These are phyloP conservation scores for Arge pagana DNA, from an alignment of 2,888 invertebrate species.

Conservation along the genomic window DNA sequence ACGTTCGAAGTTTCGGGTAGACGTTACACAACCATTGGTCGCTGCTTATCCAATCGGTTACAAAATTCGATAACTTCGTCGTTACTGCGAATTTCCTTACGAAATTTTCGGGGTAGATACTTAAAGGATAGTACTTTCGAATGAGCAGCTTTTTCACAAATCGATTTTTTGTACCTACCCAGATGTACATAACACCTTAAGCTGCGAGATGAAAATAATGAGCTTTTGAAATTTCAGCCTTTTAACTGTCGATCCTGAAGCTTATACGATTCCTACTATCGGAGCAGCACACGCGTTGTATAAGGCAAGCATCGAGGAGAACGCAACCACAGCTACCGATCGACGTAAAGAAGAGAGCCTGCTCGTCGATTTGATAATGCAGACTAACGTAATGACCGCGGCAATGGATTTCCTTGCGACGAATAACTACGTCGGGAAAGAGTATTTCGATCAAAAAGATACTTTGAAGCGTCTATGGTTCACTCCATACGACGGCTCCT, in stretches of 20 bases:
- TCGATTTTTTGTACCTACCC: background rate
- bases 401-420: constrained; percentile 44
- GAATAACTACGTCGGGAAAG: constrained; percentile 42
- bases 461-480: constrained; percentile 77
- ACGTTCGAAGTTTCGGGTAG: too few relatives aligned
- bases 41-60: too few relatives aligned
- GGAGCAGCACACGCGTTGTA: constrained; percentile 40
- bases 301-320: constrained; percentile 40
- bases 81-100: too few relatives aligned
- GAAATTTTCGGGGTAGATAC: too few relatives aligned
- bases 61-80: too few relatives aligned
- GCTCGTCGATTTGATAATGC: constrained; percentile 43
- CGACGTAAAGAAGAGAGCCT: constrained; percentile 41
- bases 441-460: constrained; percentile 66
- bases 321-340: constrained; percentile 35
- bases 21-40: too few relatives aligned
- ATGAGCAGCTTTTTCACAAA: background rate
- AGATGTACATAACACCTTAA: background rate
- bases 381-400: constrained; percentile 43
- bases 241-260: constrained; percentile 37
- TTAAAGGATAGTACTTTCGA: too few relatives aligned
- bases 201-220: background rate
- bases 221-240: constrained; percentile 36
- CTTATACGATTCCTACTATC: constrained; percentile 41
- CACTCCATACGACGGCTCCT: constrained; percentile 76